Evolutionary conservation across 2,888 invertebrate genomes (phyloP), one percentile per base, ranked within the genome.

Genomic region (Oligia fasciuncula): DNA sequence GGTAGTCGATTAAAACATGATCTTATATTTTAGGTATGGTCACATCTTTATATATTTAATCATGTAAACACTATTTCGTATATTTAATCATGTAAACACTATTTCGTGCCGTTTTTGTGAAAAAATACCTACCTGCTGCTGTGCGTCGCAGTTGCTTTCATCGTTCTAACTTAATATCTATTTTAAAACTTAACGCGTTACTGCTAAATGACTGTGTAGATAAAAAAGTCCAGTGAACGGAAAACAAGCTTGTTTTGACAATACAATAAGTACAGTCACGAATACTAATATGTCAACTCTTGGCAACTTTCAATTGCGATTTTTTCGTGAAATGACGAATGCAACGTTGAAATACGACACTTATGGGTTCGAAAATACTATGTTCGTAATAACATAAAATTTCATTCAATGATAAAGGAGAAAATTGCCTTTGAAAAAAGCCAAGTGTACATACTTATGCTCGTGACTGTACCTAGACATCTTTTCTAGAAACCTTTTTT

Each of bases 181-280:
- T 57, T 19, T 51, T 69, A 60, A 4, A 77, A 80, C n/a, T 76
- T 80, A 66, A 60, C 77, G 70, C 43, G 0, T 19, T 70, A 54
- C 11, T 70, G 70, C 51, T 77, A 83, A 81, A 60, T 54, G 51
- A 60, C 35, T 66, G 23, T 9, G 60, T 51, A 29, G 35, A 65
- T 80, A 60, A 17, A 66, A 46, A 29, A 46, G 77, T 43, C 65
- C 49, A 69, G 4, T 29, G 76, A 83, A 35, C 43, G 65, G 23
- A 29, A 67, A 54, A 46, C 49, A 51, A 43, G 23, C 14, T 80
- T 79, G n/a, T 71, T 73, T 80, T 80, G 35, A 46, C n/a, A 54
- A 68, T 29, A 46, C 14, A 81, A 43, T n/a, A 60, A 17, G 23
- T 62, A 29, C 29, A 29, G 29, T 29, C 29, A 29, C 29, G 29